A percentile compares a stretch with the other conserved stretches of the same genome.
These are phyloP conservation scores for Dromius quadrimaculatus DNA, from an alignment of 2,888 invertebrate species.

Conservation along the genomic window DNA sequence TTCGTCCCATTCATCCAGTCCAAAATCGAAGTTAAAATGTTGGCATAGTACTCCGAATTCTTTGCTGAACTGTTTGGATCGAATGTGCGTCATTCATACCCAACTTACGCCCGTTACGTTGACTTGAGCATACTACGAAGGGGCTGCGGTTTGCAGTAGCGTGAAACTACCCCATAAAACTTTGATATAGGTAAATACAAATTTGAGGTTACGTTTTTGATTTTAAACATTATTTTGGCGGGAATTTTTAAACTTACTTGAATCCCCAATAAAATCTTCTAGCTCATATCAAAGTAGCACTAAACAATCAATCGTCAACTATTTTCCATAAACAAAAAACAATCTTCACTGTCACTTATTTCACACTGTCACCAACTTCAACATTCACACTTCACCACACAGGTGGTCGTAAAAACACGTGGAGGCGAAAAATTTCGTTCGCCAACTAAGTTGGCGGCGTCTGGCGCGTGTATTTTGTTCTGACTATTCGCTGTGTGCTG, in stretches of 20 bases:
- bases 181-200: too few species aligned
- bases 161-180: too few species aligned
- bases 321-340: background rate
- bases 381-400: background rate
- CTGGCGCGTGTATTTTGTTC: constrained; percentile 2
- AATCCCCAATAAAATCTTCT: background rate
- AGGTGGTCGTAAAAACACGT: constrained; percentile 14
- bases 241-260: too few species aligned
- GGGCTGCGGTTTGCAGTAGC: too few species aligned
- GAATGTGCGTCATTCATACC: constrained; percentile 26
- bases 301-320: background rate
- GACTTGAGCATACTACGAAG: too few species aligned
- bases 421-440: background rate
- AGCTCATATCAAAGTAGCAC: background rate
- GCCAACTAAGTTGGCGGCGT: background rate
- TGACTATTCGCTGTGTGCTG: constrained; percentile 48
- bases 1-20: background rate
- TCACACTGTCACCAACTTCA: constrained; percentile 7
- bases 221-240: too few species aligned
- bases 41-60: too few species aligned
- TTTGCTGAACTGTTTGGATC: too few species aligned
- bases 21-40: too few species aligned
- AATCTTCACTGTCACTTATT: background rate
- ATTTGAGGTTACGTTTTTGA: too few species aligned
- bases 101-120: constrained; percentile 20